These are phyloP conservation scores for Subacronicta megacephala DNA, from an alignment of 2,888 invertebrate genomes.

Conservation along the genomic window DNA sequence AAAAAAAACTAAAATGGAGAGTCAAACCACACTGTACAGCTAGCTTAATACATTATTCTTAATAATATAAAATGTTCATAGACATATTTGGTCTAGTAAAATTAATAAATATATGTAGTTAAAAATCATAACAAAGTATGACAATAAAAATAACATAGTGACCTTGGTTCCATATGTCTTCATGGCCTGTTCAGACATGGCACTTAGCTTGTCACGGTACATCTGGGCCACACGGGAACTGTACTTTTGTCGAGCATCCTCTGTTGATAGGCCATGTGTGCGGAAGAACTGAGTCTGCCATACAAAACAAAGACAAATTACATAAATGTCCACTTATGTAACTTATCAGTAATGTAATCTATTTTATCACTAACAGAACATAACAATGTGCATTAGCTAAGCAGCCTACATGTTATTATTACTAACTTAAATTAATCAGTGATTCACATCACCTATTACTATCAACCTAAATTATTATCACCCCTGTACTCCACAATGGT, in stretches of 20 bases:
- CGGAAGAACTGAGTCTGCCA: conserved; percentile 96
- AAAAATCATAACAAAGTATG: no score
- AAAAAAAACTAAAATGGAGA: no score
- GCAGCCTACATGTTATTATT: not conserved
- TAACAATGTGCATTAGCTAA: not conserved
- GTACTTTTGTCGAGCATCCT: conserved; percentile 99
- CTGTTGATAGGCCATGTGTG: conserved; percentile 97
- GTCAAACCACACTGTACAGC: no score
- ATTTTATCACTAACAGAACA: not conserved
- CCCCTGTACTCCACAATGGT: no score
- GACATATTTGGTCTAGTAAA: no score
- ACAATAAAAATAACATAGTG: conserved; percentile 50
- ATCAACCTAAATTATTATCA: no score
- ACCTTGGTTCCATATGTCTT: conserved; percentile 96
- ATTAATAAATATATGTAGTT: no score
- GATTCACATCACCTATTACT: not conserved
- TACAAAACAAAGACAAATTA: conserved; percentile 7
- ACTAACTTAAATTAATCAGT: conserved; percentile 1
- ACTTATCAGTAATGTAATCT: not conserved
- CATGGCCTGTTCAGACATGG: conserved; percentile 96
- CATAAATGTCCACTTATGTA: not conserved
- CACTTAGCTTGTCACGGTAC: conserved; percentile 96
- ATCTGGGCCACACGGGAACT: conserved; percentile 98
- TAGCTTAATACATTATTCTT: no score
- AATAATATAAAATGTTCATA: no score